Base-by-base conservation (phyloP, 2,113 vertebrate species). In the Onychostoma macrolepis region DNA sequence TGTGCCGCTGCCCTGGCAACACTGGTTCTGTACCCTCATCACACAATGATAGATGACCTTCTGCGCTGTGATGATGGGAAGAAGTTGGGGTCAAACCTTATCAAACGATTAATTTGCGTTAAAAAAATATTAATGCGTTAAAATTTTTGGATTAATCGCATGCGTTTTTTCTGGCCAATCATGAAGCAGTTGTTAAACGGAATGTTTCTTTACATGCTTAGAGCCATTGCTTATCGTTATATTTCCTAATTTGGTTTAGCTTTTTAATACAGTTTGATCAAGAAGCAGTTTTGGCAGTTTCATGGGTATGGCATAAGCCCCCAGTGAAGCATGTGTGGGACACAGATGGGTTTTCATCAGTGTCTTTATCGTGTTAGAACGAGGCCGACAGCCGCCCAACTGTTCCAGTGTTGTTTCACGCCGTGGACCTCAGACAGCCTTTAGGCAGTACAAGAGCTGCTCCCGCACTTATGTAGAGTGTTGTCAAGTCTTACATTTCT, bases 281-380 rank as follows among this genome's bases (percentile, higher is more conserved):
- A 26, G 12, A 72, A 53, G 21, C 24, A 6, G 33, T 72, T 38
- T 84, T 74, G 80, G 43, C 63, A 83, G 41, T 33, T 30, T 24
- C 5, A 12, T 83, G 17, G 6, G 36, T 48, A 19, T 83, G 17
- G 41, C 41, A 33, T 50, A 43, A 13, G 19, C 63, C 28, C 28
- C 30, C 19, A 36, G 6, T 36, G 21, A 53, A 61, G 41, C 85
- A 80, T 80, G 85, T 86, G 85, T 72, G 41, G 24, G 26, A 74
- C 36, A 19, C 30, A 86, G 38, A 88, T 72, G 84, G 84, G 33
- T 61, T 80, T 72, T 87, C 82, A 26, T 75, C 48, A 76, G 24
- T n/a, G 26, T 65, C 79, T 75, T 82, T 65, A 75, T 82, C 63
- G 63, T 74, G 58, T 78, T 67, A 56, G 74, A 72, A 50, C 11